phyloP scores from a whole-genome alignment of 1,140 invertebrate genomes.

The Rhynchophorus ferrugineus region DNA sequence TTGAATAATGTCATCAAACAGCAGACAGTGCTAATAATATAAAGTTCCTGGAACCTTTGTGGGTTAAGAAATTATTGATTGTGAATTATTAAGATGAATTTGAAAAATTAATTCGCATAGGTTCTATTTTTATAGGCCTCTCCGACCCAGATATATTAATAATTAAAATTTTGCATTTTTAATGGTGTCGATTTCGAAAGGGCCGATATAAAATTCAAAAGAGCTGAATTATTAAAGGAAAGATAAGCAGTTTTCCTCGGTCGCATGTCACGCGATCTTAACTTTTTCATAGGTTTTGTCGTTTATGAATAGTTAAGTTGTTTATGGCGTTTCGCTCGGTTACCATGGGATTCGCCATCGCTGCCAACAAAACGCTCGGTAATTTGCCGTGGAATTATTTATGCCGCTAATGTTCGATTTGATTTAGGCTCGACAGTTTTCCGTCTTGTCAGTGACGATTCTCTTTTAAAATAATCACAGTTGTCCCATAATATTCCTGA shows the following conservation, averaged over 20 bases:
- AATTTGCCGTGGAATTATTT: background rate
- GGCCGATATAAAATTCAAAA: background rate
- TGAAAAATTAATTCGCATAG: too few relatives aligned
- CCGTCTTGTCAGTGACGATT: background rate
- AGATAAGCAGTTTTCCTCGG: background rate
- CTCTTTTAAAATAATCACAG: background rate
- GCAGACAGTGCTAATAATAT: too few relatives aligned
- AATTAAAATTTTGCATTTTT: background rate
- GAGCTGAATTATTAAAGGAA: background rate
- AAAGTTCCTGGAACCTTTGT: too few relatives aligned
- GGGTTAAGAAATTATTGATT: too few relatives aligned
- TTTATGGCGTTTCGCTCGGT: background rate
- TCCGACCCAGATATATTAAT: background rate
- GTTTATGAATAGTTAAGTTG: background rate
- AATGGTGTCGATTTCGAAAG: background rate
- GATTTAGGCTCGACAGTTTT: too few relatives aligned
- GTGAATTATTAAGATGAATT: too few relatives aligned
- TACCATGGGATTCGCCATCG: background rate
- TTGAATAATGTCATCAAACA: too few relatives aligned
- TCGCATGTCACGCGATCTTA: background rate
- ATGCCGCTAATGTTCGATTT: background rate
- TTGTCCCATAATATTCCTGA: background rate
- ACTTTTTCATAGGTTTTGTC: background rate
- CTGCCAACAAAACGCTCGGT: background rate
- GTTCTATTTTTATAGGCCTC: too few relatives aligned